phyloP scores from a whole-genome alignment of 2,888 invertebrate species.

The Clistopyga incitator region DNA sequence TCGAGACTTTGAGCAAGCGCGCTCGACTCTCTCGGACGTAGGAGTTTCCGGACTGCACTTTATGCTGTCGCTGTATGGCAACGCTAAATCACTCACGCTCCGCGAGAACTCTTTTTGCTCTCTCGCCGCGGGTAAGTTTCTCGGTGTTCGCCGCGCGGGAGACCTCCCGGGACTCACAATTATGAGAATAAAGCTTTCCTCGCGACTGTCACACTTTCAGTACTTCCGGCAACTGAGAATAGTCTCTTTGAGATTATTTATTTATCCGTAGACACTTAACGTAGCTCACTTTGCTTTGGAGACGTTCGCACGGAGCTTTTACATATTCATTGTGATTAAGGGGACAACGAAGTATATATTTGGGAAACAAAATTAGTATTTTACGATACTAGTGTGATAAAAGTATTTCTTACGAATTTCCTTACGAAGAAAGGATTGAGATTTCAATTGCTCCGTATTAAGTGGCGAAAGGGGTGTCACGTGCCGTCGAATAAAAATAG shows the following conservation, averaged over 20 bases:
- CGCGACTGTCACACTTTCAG: slow-evolving; percentile 2
- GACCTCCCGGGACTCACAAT: slow-evolving; percentile 17
- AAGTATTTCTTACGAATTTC: no score
- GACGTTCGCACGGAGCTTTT: no score
- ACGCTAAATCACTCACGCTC: slow-evolving; percentile 46
- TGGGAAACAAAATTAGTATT: no score
- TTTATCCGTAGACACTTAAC: background rate
- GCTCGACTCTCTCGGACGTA: slow-evolving; percentile 35
- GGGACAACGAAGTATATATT: no score
- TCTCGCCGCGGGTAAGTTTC: background rate
- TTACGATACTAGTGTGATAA: no score
- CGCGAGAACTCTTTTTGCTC: slow-evolving; percentile 25
- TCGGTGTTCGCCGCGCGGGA: background rate
- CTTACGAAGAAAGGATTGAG: no score
- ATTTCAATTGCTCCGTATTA: no score
- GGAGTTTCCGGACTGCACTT: slow-evolving; percentile 55
- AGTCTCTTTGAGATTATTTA: background rate
- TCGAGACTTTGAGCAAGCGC: background rate
- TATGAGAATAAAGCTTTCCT: slow-evolving; percentile 10
- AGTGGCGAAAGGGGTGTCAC: no score
- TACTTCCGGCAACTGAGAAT: slow-evolving; percentile 15
- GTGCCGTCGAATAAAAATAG: no score
- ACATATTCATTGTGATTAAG: no score
- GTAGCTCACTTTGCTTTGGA: background rate
- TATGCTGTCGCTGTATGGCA: slow-evolving; percentile 24